Base-by-base conservation (phyloP, 2,113 vertebrate genomes). In the Progne subis region DNA sequence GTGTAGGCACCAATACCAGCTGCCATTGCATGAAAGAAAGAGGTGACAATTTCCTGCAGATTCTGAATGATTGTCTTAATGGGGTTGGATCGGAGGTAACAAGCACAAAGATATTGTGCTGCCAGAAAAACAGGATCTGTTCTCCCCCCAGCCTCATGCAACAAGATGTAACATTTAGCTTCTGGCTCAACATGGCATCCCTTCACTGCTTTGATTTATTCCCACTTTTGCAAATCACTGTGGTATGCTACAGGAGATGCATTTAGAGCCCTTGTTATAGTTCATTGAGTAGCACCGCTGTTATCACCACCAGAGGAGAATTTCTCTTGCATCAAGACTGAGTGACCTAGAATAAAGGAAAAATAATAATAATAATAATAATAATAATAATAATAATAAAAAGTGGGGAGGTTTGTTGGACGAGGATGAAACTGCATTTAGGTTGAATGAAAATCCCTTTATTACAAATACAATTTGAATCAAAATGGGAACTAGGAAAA, bases 131-230 rank as follows among this genome's bases (percentile, higher is more conserved):
- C 94, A 90, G 92, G 70, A 94, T 81, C 94, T 84, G 90, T 94
- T 95, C 88, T 96, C 92, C 96, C 94, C 82, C 86, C 44, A 92
- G 95, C 92, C 92, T 94, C 70, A 15, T 77, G 70, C 96, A 90
- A 98, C 97, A 98, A 94, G 97, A 97, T 98, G 97, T 97, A 98
- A 97, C 98, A 96, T 97, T 98, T 98, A 98, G 96, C 97, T 98
- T 97, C 97, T 98, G 96, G 97, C 97, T 97, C 96, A 93, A 91
- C 75, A 83, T 69, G 90, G 97, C 97, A 96, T 96, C 96, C 97
- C 96, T 97, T 95, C 94, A 92, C 82, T 53, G 94, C 91, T 97
- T 97, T 98, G 98, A 98, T 98, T 98, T 98, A 98, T 98, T 97
- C 95, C 94, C 94, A 96, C 94, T 96, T 98, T 97, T 92, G 97